Evolutionary conservation across 2,113 vertebrate species (phyloP).

Genomic region (Gobius niger): DNA sequence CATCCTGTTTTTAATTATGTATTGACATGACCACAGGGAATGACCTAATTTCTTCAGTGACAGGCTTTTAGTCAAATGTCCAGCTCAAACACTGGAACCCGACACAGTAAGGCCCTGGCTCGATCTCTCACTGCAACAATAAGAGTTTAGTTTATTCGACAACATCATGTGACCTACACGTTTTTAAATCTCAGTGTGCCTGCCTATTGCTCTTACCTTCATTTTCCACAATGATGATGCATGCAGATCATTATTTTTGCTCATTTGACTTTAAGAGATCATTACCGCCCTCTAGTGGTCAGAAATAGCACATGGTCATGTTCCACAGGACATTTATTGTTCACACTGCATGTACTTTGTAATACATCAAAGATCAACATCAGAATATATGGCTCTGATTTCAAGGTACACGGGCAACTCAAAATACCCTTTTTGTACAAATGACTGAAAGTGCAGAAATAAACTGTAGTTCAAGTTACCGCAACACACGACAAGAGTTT

Average conservation of each 20-base stretch:
- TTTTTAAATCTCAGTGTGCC: no score
- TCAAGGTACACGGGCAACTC: conserved; percentile 56
- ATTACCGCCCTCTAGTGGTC: conserved; percentile 33
- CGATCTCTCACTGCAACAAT: no score
- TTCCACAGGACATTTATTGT: conserved; percentile 52
- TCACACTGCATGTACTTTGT: conserved; percentile 63
- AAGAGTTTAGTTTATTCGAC: no score
- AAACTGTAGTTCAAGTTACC: conserved; percentile 49
- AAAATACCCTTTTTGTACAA: conserved; percentile 70
- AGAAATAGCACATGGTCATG: not conserved
- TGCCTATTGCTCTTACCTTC: no score
- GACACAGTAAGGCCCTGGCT: no score
- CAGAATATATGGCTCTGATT: conserved; percentile 67
- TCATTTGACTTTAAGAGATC: not conserved
- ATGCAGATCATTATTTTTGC: no score
- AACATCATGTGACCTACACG: no score
- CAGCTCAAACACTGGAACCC: not conserved
- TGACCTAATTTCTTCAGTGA: conserved; percentile 51
- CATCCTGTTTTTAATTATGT: conserved; percentile 71
- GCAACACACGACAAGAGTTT: conserved; percentile 53
- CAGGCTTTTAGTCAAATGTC: conserved; percentile 29
- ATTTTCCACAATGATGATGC: no score
- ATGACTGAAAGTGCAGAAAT: conserved; percentile 64
- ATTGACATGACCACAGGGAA: conserved; percentile 65
- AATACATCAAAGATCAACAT: conserved; percentile 65